A percentile compares a stretch with the other conserved stretches of the same genome.
phyloP scores from a whole-genome alignment of 1,140 invertebrate genomes.

The Luehdorfia chinensis region DNA sequence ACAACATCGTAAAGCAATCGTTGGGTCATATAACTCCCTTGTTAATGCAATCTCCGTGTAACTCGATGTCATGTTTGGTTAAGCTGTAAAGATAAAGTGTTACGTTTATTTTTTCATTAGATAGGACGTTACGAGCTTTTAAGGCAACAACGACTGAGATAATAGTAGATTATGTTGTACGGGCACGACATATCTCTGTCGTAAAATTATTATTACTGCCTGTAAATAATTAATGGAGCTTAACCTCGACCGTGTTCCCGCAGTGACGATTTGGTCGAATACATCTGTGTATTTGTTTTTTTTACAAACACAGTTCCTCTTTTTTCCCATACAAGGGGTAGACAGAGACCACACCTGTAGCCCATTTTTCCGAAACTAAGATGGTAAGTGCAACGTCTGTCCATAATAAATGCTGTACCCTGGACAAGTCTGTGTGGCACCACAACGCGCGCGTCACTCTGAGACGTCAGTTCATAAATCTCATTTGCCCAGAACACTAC shows the following conservation, averaged over 20 bases:
- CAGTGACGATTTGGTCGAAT: no score
- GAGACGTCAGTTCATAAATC: no score
- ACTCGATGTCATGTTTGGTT: slow-evolving; percentile 35
- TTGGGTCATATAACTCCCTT: slow-evolving; percentile 37
- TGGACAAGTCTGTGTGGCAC: no score
- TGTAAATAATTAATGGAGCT: slow-evolving; percentile 15
- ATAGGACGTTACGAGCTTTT: slow-evolving; percentile 22
- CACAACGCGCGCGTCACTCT: no score
- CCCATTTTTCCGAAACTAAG: no score
- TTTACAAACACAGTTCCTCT: no score
- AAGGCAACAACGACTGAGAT: slow-evolving; percentile 17
- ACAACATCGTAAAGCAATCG: slow-evolving; percentile 48
- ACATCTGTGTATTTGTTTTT: no score
- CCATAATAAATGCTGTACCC: no score
- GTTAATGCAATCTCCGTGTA: slow-evolving; percentile 39
- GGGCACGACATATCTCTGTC: background rate
- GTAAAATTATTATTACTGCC: slow-evolving; percentile 7
- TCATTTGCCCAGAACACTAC: no score
- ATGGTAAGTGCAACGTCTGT: no score
- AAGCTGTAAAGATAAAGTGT: slow-evolving; percentile 38
- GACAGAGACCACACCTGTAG: no score
- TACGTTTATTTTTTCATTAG: slow-evolving; percentile 28
- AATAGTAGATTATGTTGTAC: slow-evolving; percentile 15
- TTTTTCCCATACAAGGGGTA: no score
- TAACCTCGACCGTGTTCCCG: background rate